Evolutionary conservation across 2,888 invertebrate genomes (phyloP).

Genomic region (Cheilosia impressa): DNA sequence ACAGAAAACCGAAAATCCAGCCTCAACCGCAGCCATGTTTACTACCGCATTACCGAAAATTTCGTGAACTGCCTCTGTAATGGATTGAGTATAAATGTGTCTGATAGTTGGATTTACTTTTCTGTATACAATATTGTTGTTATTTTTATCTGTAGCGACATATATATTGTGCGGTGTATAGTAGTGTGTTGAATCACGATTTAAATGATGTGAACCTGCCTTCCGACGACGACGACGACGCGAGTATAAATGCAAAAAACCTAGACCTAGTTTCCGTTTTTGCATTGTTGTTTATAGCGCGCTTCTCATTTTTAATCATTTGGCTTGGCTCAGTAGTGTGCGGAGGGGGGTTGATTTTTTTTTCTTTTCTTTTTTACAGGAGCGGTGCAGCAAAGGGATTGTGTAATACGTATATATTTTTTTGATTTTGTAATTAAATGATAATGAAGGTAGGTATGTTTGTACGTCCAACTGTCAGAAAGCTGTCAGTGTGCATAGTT

Average conservation of each 20-base stretch:
- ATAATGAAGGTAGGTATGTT: slow-evolving; percentile 3
- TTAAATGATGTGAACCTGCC: slow-evolving; percentile 71
- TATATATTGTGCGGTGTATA: slow-evolving; percentile 6
- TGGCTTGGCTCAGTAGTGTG: slow-evolving; percentile 35
- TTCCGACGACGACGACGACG: slow-evolving; percentile 45
- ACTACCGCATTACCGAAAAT: slow-evolving; percentile 74
- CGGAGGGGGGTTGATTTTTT: background rate
- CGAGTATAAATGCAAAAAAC: slow-evolving; percentile 72
- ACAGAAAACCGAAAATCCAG: slow-evolving; percentile 59
- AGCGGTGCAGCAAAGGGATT: slow-evolving; percentile 47
- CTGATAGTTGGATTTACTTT: slow-evolving; percentile 42
- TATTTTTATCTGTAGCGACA: slow-evolving; percentile 53
- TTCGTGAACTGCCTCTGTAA: slow-evolving; percentile 71
- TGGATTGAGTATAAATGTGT: slow-evolving; percentile 36
- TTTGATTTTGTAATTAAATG: slow-evolving; percentile 22
- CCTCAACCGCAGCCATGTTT: slow-evolving; percentile 44
- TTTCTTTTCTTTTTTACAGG: slow-evolving; percentile 16
- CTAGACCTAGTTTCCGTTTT: slow-evolving; percentile 75
- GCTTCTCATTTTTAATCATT: slow-evolving; percentile 73
- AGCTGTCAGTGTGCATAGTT: slow-evolving; percentile 25
- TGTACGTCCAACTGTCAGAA: slow-evolving; percentile 42
- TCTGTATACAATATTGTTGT: slow-evolving; percentile 33
- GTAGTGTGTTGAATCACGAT: slow-evolving; percentile 68
- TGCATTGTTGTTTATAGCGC: slow-evolving; percentile 74
- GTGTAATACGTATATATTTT: slow-evolving; percentile 37